phyloP scores from a whole-genome alignment of 2,797 vertebrate genomes.

The Coccyzus lansbergi region DNA sequence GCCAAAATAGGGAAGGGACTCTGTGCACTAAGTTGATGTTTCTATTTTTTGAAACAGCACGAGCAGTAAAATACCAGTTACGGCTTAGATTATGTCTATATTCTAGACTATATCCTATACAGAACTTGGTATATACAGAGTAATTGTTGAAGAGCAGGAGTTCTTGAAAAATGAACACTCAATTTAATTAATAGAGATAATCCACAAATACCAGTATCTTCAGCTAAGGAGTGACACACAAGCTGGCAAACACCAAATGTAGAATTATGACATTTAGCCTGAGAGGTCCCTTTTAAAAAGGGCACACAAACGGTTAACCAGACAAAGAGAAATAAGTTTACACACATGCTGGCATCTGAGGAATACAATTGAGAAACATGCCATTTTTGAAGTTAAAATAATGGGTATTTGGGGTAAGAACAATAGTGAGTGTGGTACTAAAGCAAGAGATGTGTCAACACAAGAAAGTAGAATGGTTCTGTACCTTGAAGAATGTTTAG shows the following conservation, averaged over 20 bases:
- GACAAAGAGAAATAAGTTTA: background rate
- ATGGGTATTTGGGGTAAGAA: background rate
- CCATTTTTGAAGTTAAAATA: background rate
- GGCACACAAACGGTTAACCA: background rate
- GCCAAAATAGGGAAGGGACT: background rate
- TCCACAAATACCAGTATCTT: background rate
- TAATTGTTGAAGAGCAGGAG: background rate
- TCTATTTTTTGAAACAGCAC: background rate
- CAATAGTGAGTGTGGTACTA: background rate
- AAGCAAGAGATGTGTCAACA: background rate
- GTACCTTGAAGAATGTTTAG: background rate
- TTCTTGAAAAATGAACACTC: background rate
- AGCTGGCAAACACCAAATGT: background rate
- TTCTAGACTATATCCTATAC: background rate
- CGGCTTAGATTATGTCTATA: background rate
- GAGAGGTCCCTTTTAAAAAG: background rate
- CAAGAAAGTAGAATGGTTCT: background rate
- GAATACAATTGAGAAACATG: background rate
- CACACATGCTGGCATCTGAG: background rate
- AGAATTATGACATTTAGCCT: fast-evolving
- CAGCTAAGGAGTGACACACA: background rate
- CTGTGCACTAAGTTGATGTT: background rate
- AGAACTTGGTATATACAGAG: background rate
- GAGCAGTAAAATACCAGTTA: background rate
- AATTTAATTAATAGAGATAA: background rate